These are phyloP conservation scores for Germaria angustata DNA, from an alignment of 2,888 invertebrate genomes.

Conservation along the genomic window DNA sequence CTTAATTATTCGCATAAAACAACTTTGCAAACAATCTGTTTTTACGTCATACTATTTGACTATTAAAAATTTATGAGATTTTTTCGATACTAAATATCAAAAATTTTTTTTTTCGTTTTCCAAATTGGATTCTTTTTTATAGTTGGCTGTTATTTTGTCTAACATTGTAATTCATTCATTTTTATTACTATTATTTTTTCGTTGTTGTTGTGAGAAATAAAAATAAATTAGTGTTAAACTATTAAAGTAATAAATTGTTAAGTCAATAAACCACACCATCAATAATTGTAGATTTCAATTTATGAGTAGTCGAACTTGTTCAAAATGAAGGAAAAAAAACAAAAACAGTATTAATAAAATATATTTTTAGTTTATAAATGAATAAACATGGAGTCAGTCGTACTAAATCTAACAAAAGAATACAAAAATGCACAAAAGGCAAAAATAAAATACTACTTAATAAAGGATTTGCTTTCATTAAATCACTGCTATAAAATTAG, in stretches of 20 bases:
- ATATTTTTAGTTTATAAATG: constrained; percentile 15
- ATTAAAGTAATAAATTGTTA: constrained; percentile 58
- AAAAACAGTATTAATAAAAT: neutral
- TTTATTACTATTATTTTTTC: constrained; percentile 17
- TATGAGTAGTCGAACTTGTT: constrained; percentile 20
- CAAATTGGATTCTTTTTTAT: neutral
- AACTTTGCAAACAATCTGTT: neutral
- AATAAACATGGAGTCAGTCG: constrained; percentile 11
- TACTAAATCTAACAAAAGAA: constrained; percentile 4
- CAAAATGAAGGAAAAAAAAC: neutral
- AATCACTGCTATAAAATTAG: constrained; percentile 24
- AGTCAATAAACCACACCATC: constrained; percentile 62
- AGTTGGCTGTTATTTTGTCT: constrained; percentile 17
- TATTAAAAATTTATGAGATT: neutral
- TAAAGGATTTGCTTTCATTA: constrained; percentile 22
- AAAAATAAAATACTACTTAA: constrained; percentile 25
- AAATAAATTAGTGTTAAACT: constrained; percentile 58
- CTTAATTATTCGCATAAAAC: neutral
- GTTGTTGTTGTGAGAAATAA: neutral
- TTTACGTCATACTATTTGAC: neutral
- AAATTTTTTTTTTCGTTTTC: neutral
- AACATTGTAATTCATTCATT: constrained; percentile 45
- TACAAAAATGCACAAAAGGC: neutral
- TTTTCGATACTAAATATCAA: neutral
- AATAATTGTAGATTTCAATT: constrained; percentile 53